A percentile compares a stretch with the other conserved stretches of the same genome.
phyloP scores from a whole-genome alignment of 2,113 vertebrate genomes.

The Halichoerus grypus region DNA sequence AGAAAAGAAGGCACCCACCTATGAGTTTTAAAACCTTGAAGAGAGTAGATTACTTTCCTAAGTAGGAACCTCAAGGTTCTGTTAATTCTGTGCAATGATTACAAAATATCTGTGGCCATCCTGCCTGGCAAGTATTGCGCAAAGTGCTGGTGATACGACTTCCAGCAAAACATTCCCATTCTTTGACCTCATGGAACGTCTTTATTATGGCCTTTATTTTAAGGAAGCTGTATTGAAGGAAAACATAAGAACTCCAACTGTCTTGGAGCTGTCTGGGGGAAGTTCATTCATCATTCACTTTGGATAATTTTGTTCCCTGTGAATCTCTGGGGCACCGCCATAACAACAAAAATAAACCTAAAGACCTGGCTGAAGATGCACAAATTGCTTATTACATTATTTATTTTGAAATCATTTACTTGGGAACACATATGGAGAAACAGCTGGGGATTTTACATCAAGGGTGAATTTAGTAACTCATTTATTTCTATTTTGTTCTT shows the following conservation, averaged over 20 bases:
- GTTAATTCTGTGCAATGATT: not conserved
- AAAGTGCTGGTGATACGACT: not conserved
- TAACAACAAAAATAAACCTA: slow-evolving; percentile 6
- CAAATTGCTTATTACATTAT: not conserved
- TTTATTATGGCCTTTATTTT: slow-evolving; percentile 34
- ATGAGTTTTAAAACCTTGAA: slow-evolving; percentile 2
- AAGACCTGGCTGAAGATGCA: not conserved
- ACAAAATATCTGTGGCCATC: not conserved
- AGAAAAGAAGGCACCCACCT: not conserved
- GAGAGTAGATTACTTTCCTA: not conserved
- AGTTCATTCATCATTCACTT: not conserved
- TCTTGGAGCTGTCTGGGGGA: not conserved
- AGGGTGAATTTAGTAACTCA: slow-evolving; percentile 49
- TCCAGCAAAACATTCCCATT: not conserved
- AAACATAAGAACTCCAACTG: not conserved
- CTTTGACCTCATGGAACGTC: not conserved
- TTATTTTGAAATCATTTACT: slow-evolving; percentile 66
- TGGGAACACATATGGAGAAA: slow-evolving; percentile 49
- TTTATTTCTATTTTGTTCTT: slow-evolving; percentile 50
- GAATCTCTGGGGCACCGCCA: not conserved
- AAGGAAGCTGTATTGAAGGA: not conserved
- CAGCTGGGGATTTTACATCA: slow-evolving; percentile 39
- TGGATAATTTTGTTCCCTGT: slow-evolving; percentile 39
- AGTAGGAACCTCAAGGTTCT: not conserved
- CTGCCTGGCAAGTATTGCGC: not conserved